Conservation (phyloP, 1,140 invertebrate species). For the Bombus balteatus region DNA sequence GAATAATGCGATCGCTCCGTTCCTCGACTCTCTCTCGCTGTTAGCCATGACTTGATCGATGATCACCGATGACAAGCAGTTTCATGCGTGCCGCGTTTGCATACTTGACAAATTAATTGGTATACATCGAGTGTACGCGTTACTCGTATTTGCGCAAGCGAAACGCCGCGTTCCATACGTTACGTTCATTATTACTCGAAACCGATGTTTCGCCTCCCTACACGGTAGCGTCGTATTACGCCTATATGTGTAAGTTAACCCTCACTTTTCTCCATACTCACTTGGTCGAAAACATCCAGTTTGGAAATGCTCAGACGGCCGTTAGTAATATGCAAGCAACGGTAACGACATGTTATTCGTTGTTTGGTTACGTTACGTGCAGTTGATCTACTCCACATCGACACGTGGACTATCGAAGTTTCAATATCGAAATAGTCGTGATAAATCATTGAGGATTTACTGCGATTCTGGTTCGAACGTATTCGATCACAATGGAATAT, state of each 20-base stretch:
- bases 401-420: too few relatives aligned
- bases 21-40: conserved; percentile 2
- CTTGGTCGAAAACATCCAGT: conserved; percentile 45
- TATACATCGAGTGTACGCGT: conserved; percentile 52
- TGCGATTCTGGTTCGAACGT: too few relatives aligned
- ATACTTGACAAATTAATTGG: conserved; percentile 66
- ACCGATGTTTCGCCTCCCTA: conserved; percentile 13
- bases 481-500: too few relatives aligned
- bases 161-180: conserved; percentile 54
- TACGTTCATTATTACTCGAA: conserved; percentile 71
- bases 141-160: conserved; percentile 64
- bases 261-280: background rate
- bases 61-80: conserved; percentile 60
- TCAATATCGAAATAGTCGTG: too few relatives aligned
- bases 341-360: conserved; percentile 51
- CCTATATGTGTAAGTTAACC: background rate
- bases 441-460: too few relatives aligned
- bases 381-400: background rate
- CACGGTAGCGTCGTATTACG: too few relatives aligned
- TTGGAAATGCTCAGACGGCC: conserved; percentile 23
- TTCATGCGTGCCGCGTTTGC: conserved; percentile 54
- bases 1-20: conserved; percentile 31
- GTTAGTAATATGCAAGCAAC: conserved; percentile 56
- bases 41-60: conserved; percentile 57
- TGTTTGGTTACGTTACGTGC: conserved; percentile 21